Evolutionary conservation across 2,113 vertebrate species (phyloP).

Genomic region (Corythornis vintsioides): DNA sequence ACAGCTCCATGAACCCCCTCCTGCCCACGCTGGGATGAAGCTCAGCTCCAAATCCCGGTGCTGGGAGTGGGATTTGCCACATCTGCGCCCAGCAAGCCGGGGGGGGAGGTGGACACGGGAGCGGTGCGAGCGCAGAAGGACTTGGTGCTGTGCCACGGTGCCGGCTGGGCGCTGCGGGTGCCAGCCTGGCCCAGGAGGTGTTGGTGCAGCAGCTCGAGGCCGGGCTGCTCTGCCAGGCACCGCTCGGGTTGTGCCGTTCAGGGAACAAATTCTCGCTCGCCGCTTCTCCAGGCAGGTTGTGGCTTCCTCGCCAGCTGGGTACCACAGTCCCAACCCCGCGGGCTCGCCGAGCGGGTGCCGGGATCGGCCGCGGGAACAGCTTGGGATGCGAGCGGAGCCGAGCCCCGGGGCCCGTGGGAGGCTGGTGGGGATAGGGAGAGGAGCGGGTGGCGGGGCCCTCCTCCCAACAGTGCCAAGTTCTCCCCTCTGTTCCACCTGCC

Average conservation of each 20-base stretch:
- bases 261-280: background rate
- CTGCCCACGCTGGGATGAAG: rapidly evolving
- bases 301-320: background rate
- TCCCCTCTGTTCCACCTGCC: slow-evolving; percentile 17
- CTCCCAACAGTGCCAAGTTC: background rate
- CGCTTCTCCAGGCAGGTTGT: background rate
- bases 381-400: background rate
- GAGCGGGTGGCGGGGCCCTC: background rate
- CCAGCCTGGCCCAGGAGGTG: slow-evolving; percentile 31
- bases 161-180: background rate
- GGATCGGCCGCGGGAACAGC: slow-evolving; percentile 24
- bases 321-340: background rate
- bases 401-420: slow-evolving; percentile 1
- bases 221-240: background rate
- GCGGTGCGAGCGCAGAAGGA: rapidly evolving
- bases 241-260: background rate
- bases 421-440: background rate
- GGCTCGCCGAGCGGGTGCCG: background rate
- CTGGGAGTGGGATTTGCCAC: background rate
- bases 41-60: rapidly evolving
- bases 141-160: background rate
- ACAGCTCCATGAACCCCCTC: background rate
- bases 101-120: background rate
- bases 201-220: background rate
- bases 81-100: background rate